Base-by-base conservation (phyloP, 2,113 vertebrate species). In the Malurus melanocephalus region DNA sequence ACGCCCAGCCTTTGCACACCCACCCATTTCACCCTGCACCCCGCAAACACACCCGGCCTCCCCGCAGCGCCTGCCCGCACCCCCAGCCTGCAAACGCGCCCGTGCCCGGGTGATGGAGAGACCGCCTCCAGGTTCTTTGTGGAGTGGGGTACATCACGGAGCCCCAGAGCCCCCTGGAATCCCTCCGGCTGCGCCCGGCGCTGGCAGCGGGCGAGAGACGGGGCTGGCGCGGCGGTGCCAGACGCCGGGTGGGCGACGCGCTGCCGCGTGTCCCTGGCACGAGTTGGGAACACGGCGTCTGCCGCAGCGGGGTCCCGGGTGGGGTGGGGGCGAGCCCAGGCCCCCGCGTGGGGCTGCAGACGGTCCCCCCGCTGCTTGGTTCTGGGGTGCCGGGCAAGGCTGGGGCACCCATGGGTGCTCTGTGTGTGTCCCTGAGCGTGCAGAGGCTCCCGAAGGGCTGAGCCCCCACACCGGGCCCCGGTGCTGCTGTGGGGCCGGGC, bases 171-270 rank as follows among this genome's bases (percentile, higher is more conserved):
- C 32, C 67, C 48, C 42, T 6, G 80, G n/a, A 22, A 10, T 72
- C 66, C 13, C n/a, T 9, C 30, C 5, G 60, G 78, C 73, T 56
- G 88, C 30, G 6, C 89, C 57, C 40, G 21, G 56, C 18, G 19
- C 28, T 38, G 89, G 85, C 80, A 64, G 90, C 35, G 16, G 94
- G 93, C 3, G 40, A 65, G 72, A 87, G 77, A 87, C 80, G 28
- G 74, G 3, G 76, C 87, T 67, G 91, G 92, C 45, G 8, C 64
- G 24, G 88, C 71, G n/a, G 53, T 94, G 93, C 94, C 93, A 93
- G 95, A 93, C 94, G 59, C 80, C 71, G 79, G 92, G 95, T 95
- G 95, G 95, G 95, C 81, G 92, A 87, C 4, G 83, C 79, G 85
- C 85, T 60, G 83, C 86, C 17, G 88, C 38, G 26, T 32, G 92